phyloP scores from a whole-genome alignment of 2,113 vertebrate genomes.

The Helogale parvula region DNA sequence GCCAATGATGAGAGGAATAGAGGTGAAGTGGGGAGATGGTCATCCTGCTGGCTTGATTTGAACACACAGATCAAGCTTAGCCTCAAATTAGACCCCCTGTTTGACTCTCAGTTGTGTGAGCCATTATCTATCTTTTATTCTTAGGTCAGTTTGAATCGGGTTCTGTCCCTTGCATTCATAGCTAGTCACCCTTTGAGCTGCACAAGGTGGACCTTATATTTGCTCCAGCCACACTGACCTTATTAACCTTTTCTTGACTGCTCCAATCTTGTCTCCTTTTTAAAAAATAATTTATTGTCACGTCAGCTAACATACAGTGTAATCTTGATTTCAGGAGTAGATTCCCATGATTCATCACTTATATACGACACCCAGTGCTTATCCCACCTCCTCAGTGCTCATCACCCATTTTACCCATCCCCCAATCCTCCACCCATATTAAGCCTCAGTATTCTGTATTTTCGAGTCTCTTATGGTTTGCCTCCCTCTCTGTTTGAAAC shows the following conservation, averaged over 20 bases:
- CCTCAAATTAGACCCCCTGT: conserved; percentile 11
- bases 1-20: neutral
- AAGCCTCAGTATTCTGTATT: no score
- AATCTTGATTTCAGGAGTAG: no score
- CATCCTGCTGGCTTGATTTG: neutral
- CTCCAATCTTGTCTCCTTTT: neutral
- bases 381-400: no score
- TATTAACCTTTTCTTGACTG: neutral
- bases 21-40: neutral
- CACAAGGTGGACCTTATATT: neutral
- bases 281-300: no score
- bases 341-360: no score
- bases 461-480: no score
- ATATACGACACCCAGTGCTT: no score
- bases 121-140: neutral
- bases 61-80: neutral
- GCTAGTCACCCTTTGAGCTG: neutral
- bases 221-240: neutral
- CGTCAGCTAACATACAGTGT: no score
- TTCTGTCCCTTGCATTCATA: neutral
- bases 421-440: no score
- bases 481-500: no score
- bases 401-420: no score
- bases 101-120: neutral
- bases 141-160: neutral